Base-by-base conservation (phyloP, 1,140 invertebrate genomes). In the Pteromalus puparum region DNA sequence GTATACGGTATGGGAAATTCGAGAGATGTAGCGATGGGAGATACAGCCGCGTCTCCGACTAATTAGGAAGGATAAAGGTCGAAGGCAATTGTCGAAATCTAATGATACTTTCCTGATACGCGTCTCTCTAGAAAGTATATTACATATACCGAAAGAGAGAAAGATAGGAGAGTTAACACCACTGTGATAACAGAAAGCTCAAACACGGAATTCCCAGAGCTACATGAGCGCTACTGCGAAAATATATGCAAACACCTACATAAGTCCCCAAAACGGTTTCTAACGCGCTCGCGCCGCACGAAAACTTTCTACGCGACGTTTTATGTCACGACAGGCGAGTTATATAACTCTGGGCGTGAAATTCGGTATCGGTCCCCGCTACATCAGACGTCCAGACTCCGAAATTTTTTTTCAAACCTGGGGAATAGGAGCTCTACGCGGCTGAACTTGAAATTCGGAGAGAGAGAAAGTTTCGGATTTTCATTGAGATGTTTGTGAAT, bases 381-480 rank as follows among this genome's bases (percentile, higher is more conserved):
- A 30, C 5, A 30, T 5, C 28, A 53, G 28, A 30, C 76, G 0
- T 26, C 42, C 30, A 74, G 46, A 77, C 46, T 48, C 75, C 15
- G 10, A 18, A 24, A 13, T 61, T n/a, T 65, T 78, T 78, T 65
- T 76, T 6, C 30, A 34, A 34, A 34, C 30, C 30, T 5, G 30
- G 21, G 21, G 42, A 76, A 61, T 61, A 61, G 38, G 4, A 61
- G 21, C 53, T 9, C 3, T 21, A 7, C 26, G 28, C 26, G 10
- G 26, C 12, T 78, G 76, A 78, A 78, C 76, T 78, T 78, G 76
- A 78, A 78, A 78, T 34, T 34, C 15, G n/a, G n/a, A 30, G 30
- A 78, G 76, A 78, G 76, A 61, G 76, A 78, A 78, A 78, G 76
- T 78, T 61, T 78, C 48, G 9, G 1, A 4, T 78, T 78, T 78